These are phyloP conservation scores for Laothoe populi DNA, from an alignment of 2,888 invertebrate genomes.

Conservation along the genomic window DNA sequence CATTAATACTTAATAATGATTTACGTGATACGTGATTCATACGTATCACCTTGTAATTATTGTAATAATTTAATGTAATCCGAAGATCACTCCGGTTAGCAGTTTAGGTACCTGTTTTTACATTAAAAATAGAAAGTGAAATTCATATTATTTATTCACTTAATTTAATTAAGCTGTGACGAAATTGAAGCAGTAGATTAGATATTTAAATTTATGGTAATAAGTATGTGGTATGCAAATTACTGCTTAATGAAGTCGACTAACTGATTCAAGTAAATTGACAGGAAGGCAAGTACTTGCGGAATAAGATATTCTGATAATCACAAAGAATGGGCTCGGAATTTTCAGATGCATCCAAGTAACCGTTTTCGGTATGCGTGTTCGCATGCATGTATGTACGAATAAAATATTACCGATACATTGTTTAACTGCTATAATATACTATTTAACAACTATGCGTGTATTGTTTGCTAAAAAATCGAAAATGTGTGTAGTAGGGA, in stretches of 20 bases:
- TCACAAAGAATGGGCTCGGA: background rate
- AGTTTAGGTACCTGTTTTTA: background rate
- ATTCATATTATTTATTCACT: slow-evolving; percentile 36
- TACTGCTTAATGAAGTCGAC: slow-evolving; percentile 6
- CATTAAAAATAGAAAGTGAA: slow-evolving; percentile 35
- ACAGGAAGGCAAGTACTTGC: slow-evolving; percentile 14
- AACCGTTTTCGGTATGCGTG: background rate
- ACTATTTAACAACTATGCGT: background rate
- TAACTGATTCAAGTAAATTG: slow-evolving; percentile 26
- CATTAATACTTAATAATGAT: too few species aligned
- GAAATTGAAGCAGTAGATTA: slow-evolving; percentile 35
- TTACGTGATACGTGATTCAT: too few species aligned
- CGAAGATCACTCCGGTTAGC: background rate
- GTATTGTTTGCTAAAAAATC: background rate
- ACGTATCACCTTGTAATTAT: background rate
- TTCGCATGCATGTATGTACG: background rate
- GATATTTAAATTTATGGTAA: slow-evolving; percentile 41
- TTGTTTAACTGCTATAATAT: background rate
- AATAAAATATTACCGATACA: background rate
- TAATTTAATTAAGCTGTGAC: slow-evolving; percentile 37
- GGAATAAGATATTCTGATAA: slow-evolving; percentile 3
- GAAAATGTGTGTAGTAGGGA: background rate
- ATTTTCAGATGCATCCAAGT: background rate
- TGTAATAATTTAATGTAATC: background rate
- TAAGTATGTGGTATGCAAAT: slow-evolving; percentile 19